Evolutionary conservation across 2,113 vertebrate genomes (phyloP).

Genomic region (Ophthalmotilapia sp.): DNA sequence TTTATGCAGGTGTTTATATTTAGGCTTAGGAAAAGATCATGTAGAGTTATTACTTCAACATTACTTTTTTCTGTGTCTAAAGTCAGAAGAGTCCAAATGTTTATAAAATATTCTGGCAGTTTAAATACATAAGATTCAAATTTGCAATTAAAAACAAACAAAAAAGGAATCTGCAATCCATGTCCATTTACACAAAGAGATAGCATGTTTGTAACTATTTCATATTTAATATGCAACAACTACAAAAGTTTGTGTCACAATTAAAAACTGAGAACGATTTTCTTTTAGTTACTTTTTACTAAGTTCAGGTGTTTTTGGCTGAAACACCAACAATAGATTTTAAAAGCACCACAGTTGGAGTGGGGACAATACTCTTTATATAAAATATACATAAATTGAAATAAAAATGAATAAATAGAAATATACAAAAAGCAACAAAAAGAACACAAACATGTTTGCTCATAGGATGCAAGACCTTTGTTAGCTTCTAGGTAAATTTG

Average conservation of each 20-base stretch:
- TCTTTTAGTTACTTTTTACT: neutral
- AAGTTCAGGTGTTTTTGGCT: neutral
- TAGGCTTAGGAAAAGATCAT: neutral
- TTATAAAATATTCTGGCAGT: accelerated
- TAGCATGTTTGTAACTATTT: neutral
- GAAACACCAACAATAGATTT: neutral
- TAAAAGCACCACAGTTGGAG: neutral
- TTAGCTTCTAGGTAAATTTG: neutral
- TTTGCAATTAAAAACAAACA: neutral
- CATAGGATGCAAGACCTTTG: neutral
- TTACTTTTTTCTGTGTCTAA: neutral
- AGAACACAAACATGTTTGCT: neutral
- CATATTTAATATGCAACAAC: neutral
- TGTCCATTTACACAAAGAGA: neutral
- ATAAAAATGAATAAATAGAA: neutral
- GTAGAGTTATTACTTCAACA: neutral
- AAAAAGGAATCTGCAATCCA: neutral
- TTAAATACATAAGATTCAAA: neutral
- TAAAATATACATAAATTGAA: neutral
- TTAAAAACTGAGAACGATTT: neutral
- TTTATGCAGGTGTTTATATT: neutral
- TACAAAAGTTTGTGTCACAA: neutral
- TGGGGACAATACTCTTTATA: neutral
- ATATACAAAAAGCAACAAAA: neutral
- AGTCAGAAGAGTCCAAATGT: neutral